Conservation (phyloP, 2,888 invertebrate species). For the Monoplex corrugatus region DNA sequence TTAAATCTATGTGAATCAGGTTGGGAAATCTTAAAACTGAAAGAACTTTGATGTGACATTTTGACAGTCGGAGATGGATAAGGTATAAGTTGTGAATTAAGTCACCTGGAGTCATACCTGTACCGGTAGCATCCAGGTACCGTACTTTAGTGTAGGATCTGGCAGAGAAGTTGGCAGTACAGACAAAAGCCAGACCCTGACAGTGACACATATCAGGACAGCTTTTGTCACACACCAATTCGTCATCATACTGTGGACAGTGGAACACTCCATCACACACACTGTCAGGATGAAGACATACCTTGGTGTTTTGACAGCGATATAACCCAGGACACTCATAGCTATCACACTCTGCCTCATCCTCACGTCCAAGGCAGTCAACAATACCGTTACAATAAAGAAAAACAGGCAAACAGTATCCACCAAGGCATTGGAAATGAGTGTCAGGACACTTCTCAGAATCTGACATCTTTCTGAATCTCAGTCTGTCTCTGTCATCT, state of each 20-base stretch:
- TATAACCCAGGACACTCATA: conserved; percentile 22
- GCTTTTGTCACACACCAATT: not conserved
- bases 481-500: not conserved
- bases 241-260: conserved; percentile 25
- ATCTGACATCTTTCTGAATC: not conserved
- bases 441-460: not conserved
- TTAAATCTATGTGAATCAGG: not conserved
- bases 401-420: conserved; percentile 34
- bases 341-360: not conserved
- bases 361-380: conserved; percentile 14
- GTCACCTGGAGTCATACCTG: not conserved
- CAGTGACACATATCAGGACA: conserved; percentile 29
- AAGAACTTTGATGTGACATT: not conserved
- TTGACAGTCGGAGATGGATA: not conserved
- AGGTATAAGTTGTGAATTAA: not conserved
- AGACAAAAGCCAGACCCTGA: conserved; percentile 20
- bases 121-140: conserved; percentile 10
- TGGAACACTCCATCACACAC: conserved; percentile 23
- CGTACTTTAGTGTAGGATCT: not conserved
- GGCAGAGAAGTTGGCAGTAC: not conserved
- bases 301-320: not conserved
- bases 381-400: conserved; percentile 20
- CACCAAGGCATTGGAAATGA: conserved; percentile 22
- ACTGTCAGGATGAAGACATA: conserved; percentile 10
- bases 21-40: not conserved